Evolutionary conservation across 2,888 invertebrate species (phyloP).

Genomic region (Oligia latruncula): DNA sequence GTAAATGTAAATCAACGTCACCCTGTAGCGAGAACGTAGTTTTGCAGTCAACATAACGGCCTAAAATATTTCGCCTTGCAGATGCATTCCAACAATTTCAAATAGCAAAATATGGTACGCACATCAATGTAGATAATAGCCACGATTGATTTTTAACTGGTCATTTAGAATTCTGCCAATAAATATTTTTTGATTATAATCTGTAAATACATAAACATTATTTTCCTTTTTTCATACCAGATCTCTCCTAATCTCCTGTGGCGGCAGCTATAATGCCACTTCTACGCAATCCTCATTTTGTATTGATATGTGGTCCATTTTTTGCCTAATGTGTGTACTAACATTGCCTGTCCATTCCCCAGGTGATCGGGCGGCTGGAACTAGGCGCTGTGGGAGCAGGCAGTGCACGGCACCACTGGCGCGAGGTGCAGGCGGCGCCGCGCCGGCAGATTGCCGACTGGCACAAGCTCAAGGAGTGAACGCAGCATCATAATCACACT

Average conservation of each 20-base stretch:
- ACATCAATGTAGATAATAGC: too few species aligned
- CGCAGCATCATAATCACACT: slow-evolving; percentile 27
- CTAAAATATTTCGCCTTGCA: background rate
- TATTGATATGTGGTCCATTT: background rate
- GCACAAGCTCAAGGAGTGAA: slow-evolving; percentile 98
- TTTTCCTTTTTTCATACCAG: background rate
- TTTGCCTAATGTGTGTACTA: background rate
- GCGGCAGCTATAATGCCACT: background rate
- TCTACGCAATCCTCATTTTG: too few species aligned
- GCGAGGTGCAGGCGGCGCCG: slow-evolving; percentile 98
- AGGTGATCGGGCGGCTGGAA: slow-evolving; percentile 99
- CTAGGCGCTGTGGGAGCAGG: slow-evolving; percentile 96
- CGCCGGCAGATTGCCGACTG: slow-evolving; percentile 99
- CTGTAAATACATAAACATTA: background rate
- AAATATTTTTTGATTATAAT: background rate
- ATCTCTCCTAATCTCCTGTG: background rate
- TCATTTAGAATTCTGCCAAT: background rate
- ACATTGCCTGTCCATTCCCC: background rate
- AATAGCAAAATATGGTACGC: background rate
- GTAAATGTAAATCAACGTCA: background rate
- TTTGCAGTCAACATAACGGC: background rate
- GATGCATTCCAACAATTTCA: background rate
- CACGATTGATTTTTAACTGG: background rate
- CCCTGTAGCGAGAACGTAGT: background rate
- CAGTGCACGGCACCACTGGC: slow-evolving; percentile 98